Conservation (phyloP, 2,888 invertebrate species). For the Nudaria mundana region DNA sequence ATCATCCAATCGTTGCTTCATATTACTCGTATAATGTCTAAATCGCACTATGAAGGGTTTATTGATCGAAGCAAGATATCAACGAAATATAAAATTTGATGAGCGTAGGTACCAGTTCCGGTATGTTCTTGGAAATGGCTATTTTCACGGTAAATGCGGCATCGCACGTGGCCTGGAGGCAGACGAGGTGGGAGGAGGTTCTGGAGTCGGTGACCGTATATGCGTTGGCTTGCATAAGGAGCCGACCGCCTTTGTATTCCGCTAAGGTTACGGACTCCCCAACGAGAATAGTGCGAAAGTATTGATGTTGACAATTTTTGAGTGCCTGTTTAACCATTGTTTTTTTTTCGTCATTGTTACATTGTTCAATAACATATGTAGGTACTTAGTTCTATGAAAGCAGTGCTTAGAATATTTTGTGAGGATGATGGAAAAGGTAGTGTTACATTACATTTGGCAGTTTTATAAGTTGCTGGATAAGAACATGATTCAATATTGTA, state of each 20-base stretch:
- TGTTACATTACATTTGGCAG: constrained; percentile 10
- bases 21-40: too few relatives aligned
- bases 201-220: constrained; percentile 71
- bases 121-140: constrained; percentile 70
- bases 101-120: constrained; percentile 56
- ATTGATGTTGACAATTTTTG: constrained; percentile 64
- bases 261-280: constrained; percentile 61
- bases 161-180: constrained; percentile 52
- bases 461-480: too few relatives aligned
- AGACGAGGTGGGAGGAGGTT: constrained; percentile 29
- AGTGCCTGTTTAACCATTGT: constrained; percentile 63
- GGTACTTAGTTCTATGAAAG: constrained; percentile 45
- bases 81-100: constrained; percentile 20
- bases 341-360: constrained; percentile 61
- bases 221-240: constrained; percentile 68
- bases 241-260: constrained; percentile 67
- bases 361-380: constrained; percentile 48
- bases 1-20: too few relatives aligned
- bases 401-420: constrained; percentile 39
- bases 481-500: too few relatives aligned
- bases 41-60: too few relatives aligned
- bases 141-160: constrained; percentile 66
- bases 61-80: too few relatives aligned
- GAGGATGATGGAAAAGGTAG: constrained; percentile 21
- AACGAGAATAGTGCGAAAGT: constrained; percentile 71